Evolutionary conservation across 2,888 invertebrate species (phyloP), one percentile per base, ranked within the genome.

Genomic region (Dasypogon diadema): DNA sequence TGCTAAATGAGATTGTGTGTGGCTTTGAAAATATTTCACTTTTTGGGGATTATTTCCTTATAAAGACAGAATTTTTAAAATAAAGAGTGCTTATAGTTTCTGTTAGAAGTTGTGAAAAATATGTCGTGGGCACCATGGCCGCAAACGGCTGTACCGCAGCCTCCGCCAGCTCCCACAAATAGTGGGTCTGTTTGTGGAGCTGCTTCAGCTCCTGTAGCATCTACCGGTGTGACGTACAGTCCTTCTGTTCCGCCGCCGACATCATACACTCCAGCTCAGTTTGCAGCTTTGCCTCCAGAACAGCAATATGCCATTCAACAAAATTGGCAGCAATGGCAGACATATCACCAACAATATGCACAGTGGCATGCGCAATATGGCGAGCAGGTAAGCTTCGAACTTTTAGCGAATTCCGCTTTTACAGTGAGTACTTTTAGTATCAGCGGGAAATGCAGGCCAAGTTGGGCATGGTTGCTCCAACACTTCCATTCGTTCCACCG

Each of bases 341-440:
- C 83, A 1, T 77, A 86, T 79, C 85, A 86, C 26, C 83, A 84
- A 34, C 85, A 86, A 75, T 86, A 85, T 74, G 85, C 86, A 5
- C 84, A 84, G 63, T 86, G 86, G 86, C 84, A 85, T 80, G 85
- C 85, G 1, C 85, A 85, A 76, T 86, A 86, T 77, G 86, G 86
- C 5, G 86, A 86, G 76, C 85, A 85, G 82, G 86, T 86, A 75
- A 79, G 79, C n/a, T n/a, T n/a, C n/a, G n/a, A n/a, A n/a, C n/a
- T n/a, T n/a, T n/a, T n/a, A n/a, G n/a, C n/a, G n/a, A n/a, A n/a
- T n/a, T n/a, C n/a, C n/a, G n/a, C n/a, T n/a, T n/a, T n/a, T n/a
- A n/a, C n/a, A n/a, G n/a, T n/a, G n/a, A n/a, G n/a, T n/a, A n/a
- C 24, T 77, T 78, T 58, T 75, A 85, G 85, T 86, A 86, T 77